A percentile compares a stretch with the other conserved stretches of the same genome.
Conservation (phyloP, 2,888 invertebrate species). For the Neria commutata region DNA sequence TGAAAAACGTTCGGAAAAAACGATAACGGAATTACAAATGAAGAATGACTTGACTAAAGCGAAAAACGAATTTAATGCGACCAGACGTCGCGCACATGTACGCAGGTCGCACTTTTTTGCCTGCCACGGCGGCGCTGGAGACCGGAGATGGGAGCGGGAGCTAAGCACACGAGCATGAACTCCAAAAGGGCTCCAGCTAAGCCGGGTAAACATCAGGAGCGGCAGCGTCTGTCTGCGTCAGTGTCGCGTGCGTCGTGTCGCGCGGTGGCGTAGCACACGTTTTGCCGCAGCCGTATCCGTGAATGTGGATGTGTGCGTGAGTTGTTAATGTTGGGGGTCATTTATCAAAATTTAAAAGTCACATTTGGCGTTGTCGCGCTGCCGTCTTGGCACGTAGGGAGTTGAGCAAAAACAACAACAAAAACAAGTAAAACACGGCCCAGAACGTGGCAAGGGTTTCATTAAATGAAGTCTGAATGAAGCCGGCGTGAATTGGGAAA, state of each 20-base stretch:
- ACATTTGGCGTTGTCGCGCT: conserved; percentile 55
- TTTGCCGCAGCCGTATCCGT: conserved; percentile 4
- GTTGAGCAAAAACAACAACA: too few relatives aligned
- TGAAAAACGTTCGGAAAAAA: conserved; percentile 26
- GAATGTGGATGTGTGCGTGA: background rate
- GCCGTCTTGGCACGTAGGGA: conserved; percentile 15
- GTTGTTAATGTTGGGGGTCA: conserved; percentile 43
- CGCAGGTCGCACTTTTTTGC: conserved; percentile 30
- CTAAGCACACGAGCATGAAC: too few relatives aligned
- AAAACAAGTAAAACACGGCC: conserved; percentile 2
- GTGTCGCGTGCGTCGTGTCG: conserved; percentile 16
- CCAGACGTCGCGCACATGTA: background rate
- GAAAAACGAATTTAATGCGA: conserved; percentile 37
- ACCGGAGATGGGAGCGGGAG: conserved; percentile 34
- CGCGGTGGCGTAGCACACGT: conserved; percentile 14
- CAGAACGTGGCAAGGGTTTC: background rate
- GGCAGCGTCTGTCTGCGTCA: background rate
- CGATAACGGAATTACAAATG: conserved; percentile 44
- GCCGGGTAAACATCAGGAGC: background rate
- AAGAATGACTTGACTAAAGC: conserved; percentile 39
- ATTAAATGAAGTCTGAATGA: background rate
- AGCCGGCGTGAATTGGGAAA: background rate
- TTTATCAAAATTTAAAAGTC: conserved; percentile 58
- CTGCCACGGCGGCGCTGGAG: too few relatives aligned
- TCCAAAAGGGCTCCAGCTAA: background rate